Conservation (phyloP, 2,113 vertebrate species). For the Peromyscus californicus region DNA sequence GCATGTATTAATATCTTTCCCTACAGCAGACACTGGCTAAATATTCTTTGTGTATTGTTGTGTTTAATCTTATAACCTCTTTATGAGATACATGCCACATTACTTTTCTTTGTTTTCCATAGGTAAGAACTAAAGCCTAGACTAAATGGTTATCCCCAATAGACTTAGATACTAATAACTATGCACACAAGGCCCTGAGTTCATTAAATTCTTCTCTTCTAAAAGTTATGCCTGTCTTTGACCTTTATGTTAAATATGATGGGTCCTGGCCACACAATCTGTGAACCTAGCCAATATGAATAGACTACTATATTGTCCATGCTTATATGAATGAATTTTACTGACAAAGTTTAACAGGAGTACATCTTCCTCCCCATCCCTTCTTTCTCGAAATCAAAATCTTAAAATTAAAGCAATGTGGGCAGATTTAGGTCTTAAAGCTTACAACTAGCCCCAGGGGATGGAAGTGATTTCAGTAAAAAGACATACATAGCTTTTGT, state of each 20-base stretch:
- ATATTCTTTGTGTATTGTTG: not conserved
- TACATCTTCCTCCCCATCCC: not conserved
- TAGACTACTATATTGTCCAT: not conserved
- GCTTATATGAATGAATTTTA: not conserved
- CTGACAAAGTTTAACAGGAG: not conserved
- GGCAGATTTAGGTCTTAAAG: not conserved
- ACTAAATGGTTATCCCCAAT: not conserved
- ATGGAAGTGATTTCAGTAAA: conserved; percentile 4
- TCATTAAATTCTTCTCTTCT: not conserved
- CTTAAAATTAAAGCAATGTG: not conserved
- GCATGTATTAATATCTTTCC: conserved; percentile 24
- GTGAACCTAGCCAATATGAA: not conserved
- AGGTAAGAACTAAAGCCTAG: conserved; percentile 15
- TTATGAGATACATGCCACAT: not conserved
- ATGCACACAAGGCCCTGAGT: not conserved
- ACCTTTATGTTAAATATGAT: not conserved
- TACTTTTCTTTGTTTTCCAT: conserved; percentile 43
- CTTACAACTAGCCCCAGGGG: not conserved
- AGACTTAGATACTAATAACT: conserved; percentile 13
- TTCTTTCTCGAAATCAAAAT: not conserved
- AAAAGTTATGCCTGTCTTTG: not conserved
- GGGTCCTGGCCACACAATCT: not conserved
- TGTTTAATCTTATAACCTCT: conserved; percentile 10
- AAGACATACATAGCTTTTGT: not conserved
- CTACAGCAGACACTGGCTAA: conserved; percentile 18